phyloP scores from a whole-genome alignment of 2,888 invertebrate species.

The Pyrochroa serraticornis region DNA sequence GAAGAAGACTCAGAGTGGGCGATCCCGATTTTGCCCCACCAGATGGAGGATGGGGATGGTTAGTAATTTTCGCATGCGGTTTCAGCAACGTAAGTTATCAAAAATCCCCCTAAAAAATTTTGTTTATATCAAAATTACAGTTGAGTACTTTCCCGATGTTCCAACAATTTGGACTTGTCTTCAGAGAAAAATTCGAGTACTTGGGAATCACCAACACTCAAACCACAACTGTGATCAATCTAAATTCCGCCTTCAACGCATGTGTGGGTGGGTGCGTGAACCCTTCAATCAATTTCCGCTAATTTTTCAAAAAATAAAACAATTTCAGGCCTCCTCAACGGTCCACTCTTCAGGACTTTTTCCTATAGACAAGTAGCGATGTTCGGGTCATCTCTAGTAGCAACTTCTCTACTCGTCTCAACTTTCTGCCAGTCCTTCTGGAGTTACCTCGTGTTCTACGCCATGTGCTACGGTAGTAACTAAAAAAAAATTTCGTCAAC shows the following conservation, averaged over 20 bases:
- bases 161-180: slow-evolving; percentile 76
- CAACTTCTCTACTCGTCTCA: slow-evolving; percentile 65
- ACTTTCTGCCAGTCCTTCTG: slow-evolving; percentile 69
- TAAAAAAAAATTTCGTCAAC: too few species aligned
- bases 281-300: neutral
- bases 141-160: slow-evolving; percentile 69
- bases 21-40: slow-evolving; percentile 68
- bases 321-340: slow-evolving; percentile 70
- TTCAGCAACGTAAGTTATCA: slow-evolving; percentile 70
- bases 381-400: slow-evolving; percentile 65
- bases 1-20: slow-evolving; percentile 42
- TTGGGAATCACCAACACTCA: slow-evolving; percentile 70
- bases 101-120: neutral
- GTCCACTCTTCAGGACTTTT: slow-evolving; percentile 71
- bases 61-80: slow-evolving; percentile 73
- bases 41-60: slow-evolving; percentile 82
- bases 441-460: slow-evolving; percentile 68
- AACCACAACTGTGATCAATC: slow-evolving; percentile 74
- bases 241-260: slow-evolving; percentile 72
- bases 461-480: slow-evolving; percentile 69
- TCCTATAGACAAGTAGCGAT: slow-evolving; percentile 72
- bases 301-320: too few species aligned
- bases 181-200: slow-evolving; percentile 66
- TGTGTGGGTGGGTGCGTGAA: slow-evolving; percentile 66
- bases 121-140: slow-evolving; percentile 58